Percentiles rank a stretch among this genome's conserved stretches.
Evolutionary conservation across 2,113 vertebrate genomes (phyloP).

Genomic region (Amia ocellicauda): DNA sequence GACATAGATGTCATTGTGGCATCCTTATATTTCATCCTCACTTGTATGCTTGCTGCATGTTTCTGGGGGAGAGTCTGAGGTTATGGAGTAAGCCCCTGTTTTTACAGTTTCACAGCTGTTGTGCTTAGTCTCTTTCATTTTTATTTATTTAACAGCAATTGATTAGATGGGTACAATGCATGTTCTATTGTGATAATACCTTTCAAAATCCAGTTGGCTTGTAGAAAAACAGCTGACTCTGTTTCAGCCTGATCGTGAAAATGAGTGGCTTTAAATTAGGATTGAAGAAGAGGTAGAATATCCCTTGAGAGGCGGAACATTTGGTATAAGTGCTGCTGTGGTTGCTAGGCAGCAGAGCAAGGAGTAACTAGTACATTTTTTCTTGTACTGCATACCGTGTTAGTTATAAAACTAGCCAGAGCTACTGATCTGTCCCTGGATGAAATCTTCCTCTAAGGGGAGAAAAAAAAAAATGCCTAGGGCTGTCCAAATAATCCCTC

Average conservation of each 20-base stretch:
- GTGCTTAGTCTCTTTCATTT: too few species aligned
- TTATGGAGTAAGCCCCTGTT: too few species aligned
- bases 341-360: slow-evolving; percentile 56
- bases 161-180: too few species aligned
- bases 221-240: neutral
- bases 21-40: too few species aligned
- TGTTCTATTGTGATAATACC: neutral
- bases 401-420: neutral
- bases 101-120: too few species aligned
- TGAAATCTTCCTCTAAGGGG: slow-evolving; percentile 29
- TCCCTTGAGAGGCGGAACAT: slow-evolving; percentile 27
- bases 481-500: slow-evolving; percentile 63
- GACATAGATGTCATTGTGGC: too few species aligned
- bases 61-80: too few species aligned
- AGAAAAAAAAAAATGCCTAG: slow-evolving; percentile 20
- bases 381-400: neutral
- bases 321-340: slow-evolving; percentile 33
- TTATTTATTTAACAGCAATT: too few species aligned
- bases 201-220: neutral
- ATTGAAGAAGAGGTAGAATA: slow-evolving; percentile 20
- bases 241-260: slow-evolving; percentile 16
- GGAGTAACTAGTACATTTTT: slow-evolving; percentile 33
- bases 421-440: slow-evolving; percentile 22
- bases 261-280: slow-evolving; percentile 26
- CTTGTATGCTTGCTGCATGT: too few species aligned